Conservation (phyloP, 2,888 invertebrate genomes). For the Eristalis arbustorum region DNA sequence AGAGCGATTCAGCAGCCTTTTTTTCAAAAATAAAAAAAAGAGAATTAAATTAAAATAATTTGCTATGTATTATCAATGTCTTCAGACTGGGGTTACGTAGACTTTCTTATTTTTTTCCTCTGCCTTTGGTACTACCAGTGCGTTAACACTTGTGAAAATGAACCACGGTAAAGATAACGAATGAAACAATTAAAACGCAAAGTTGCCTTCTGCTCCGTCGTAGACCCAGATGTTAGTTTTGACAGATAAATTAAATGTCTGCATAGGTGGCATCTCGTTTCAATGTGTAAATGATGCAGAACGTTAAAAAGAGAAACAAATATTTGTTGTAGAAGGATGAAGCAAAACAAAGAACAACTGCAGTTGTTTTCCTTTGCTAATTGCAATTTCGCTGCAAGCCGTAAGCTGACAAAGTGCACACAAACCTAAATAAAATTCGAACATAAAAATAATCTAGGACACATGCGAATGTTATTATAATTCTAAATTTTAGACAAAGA, state of each 20-base stretch:
- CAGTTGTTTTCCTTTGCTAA: slow-evolving; percentile 42
- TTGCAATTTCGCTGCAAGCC: neutral
- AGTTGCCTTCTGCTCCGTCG: slow-evolving; percentile 27
- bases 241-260: slow-evolving; percentile 61
- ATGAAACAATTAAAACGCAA: slow-evolving; percentile 38
- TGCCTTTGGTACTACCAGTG: slow-evolving; percentile 39
- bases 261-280: slow-evolving; percentile 58
- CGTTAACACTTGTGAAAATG: slow-evolving; percentile 49
- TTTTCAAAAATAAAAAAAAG: slow-evolving; percentile 13
- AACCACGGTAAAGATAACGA: slow-evolving; percentile 54
- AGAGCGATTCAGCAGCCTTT: slow-evolving; percentile 15
- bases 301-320: slow-evolving; percentile 11
- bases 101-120: slow-evolving; percentile 14
- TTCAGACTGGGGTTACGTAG: slow-evolving; percentile 15
- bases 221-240: slow-evolving; percentile 36
- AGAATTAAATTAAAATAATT: neutral
- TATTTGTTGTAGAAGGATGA: slow-evolving; percentile 16
- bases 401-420: neutral
- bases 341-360: slow-evolving; percentile 65
- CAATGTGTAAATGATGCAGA: neutral
- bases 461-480: too few relatives aligned
- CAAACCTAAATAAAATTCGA: too few relatives aligned
- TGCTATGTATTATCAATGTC: slow-evolving; percentile 3
- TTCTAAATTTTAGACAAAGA: too few relatives aligned
- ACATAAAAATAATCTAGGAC: neutral